phyloP scores from a whole-genome alignment of 2,113 vertebrate genomes.

The Felis catus region DNA sequence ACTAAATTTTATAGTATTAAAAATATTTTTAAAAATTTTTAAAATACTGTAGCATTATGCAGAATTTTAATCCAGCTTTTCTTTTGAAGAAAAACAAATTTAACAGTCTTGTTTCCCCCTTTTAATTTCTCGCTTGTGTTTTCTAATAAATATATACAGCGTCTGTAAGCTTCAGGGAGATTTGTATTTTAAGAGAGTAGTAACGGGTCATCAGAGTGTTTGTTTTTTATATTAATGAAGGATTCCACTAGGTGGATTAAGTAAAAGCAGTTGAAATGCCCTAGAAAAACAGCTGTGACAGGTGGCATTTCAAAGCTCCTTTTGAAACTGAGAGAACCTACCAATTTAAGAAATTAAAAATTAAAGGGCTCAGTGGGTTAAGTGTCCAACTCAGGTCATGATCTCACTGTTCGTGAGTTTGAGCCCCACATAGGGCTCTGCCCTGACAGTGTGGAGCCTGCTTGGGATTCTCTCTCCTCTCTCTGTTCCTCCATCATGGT shows the following conservation, averaged over 20 bases:
- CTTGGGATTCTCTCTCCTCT: no score
- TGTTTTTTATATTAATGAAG: not conserved
- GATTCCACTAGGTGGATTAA: slow-evolving; percentile 8
- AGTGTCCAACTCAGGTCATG: no score
- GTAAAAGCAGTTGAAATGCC: not conserved
- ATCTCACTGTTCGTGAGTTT: no score
- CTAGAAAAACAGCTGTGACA: slow-evolving; percentile 53
- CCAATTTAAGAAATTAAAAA: slow-evolving; percentile 67
- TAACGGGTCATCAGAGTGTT: not conserved
- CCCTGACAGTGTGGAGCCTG: no score
- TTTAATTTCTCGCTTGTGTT: not conserved
- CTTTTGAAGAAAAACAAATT: slow-evolving; percentile 25
- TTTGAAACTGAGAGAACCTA: slow-evolving; percentile 55
- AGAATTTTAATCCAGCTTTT: slow-evolving; percentile 13
- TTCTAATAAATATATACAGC: not conserved
- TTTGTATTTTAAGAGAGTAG: slow-evolving; percentile 7
- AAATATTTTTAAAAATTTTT: not conserved
- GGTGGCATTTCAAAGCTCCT: slow-evolving; percentile 59
- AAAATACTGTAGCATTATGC: not conserved
- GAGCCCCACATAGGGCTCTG: no score
- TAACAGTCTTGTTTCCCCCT: not conserved
- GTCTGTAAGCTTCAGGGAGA: not conserved
- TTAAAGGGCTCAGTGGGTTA: not conserved
- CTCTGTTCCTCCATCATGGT: no score
- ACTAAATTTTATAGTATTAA: not conserved